phyloP scores from a whole-genome alignment of 2,113 vertebrate species.

The Cavia porcellus region DNA sequence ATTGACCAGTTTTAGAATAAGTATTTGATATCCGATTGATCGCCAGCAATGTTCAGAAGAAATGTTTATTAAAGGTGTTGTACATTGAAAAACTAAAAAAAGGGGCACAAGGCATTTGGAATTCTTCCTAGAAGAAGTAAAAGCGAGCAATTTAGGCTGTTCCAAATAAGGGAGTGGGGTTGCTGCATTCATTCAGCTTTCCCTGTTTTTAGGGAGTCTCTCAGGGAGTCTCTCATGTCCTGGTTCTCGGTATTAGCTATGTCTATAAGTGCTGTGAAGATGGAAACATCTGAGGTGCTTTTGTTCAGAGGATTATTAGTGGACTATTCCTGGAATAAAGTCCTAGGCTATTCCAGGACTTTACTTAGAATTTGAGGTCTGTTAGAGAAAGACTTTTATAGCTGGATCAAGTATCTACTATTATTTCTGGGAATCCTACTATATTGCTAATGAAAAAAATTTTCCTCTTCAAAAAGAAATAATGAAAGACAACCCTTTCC shows the following conservation, averaged over 20 bases:
- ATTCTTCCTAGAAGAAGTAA: neutral
- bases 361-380: neutral
- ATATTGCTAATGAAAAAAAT: neutral
- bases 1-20: neutral
- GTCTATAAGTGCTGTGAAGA: neutral
- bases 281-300: neutral
- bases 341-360: neutral
- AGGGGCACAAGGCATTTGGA: neutral
- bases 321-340: too few species aligned
- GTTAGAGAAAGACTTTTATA: neutral
- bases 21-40: neutral
- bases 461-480: conserved; percentile 1
- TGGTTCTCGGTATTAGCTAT: neutral
- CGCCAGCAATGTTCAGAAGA: neutral
- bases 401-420: neutral
- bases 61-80: neutral
- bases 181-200: neutral
- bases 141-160: neutral
- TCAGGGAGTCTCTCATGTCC: neutral
- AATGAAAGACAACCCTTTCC: neutral
- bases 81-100: neutral
- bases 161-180: neutral
- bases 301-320: neutral
- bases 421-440: neutral
- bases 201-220: neutral